Conservation (phyloP, 1,140 invertebrate genomes). For the Choristoneura fumiferana region DNA sequence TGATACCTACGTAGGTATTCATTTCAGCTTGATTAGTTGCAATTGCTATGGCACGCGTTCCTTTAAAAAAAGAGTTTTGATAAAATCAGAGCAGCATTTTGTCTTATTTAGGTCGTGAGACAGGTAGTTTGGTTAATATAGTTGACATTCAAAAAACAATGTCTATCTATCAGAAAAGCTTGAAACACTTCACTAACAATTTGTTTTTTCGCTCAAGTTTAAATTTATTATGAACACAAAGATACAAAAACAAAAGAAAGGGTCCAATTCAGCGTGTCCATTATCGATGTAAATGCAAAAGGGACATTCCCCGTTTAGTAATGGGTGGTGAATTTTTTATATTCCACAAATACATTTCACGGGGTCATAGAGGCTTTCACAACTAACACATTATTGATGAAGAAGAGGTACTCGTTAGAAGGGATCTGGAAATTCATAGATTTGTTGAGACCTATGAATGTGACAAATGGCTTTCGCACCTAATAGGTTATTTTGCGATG, state of each 20-base stretch:
- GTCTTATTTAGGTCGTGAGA: too few relatives aligned
- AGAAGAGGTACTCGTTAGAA: neutral
- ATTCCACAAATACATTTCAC: neutral
- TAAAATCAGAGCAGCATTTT: too few relatives aligned
- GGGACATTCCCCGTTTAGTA: neutral
- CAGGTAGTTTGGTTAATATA: too few relatives aligned
- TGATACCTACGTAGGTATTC: too few relatives aligned
- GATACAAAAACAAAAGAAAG: constrained; percentile 10
- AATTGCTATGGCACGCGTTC: too few relatives aligned
- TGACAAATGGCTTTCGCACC: neutral
- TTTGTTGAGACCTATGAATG: neutral
- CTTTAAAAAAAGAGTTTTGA: too few relatives aligned
- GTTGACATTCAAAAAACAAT: too few relatives aligned
- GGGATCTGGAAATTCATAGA: constrained; percentile 1
- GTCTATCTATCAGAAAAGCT: too few relatives aligned
- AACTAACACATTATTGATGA: constrained; percentile 16
- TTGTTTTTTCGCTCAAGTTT: neutral
- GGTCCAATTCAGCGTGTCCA: neutral
- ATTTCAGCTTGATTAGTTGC: too few relatives aligned
- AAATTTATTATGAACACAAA: constrained; percentile 3
- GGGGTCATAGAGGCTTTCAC: neutral
- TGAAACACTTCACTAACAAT: too few relatives aligned
- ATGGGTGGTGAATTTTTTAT: neutral
- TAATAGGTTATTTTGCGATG: too few relatives aligned
- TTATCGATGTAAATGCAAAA: constrained; percentile 14